Evolutionary conservation across 2,888 invertebrate genomes (phyloP).

Genomic region (Augochlorella aurata): DNA sequence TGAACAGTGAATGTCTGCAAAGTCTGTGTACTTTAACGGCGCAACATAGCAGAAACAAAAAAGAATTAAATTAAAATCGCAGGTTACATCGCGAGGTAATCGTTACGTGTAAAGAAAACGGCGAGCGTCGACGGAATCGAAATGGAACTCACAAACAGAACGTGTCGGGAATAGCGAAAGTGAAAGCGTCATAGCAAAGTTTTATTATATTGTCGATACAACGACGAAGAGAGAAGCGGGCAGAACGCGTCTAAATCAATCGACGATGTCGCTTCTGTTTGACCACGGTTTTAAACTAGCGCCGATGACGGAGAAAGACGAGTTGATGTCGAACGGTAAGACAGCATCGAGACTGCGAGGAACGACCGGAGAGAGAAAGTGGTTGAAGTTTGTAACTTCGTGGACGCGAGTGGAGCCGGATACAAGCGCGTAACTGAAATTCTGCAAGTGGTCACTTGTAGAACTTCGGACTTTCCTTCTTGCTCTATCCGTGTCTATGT

Average conservation of each 20-base stretch:
- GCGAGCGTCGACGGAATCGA: conserved; percentile 4
- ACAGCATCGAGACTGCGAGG: conserved; percentile 61
- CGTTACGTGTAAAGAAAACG: conserved; percentile 3
- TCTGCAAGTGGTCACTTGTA: conserved; percentile 38
- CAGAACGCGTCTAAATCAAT: background rate
- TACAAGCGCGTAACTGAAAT: conserved; percentile 61
- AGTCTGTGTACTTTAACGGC: background rate
- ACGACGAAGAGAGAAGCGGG: background rate
- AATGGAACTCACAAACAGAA: conserved; percentile 21
- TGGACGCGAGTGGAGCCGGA: conserved; percentile 56
- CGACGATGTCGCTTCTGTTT: background rate
- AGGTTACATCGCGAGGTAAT: background rate
- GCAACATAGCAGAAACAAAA: background rate
- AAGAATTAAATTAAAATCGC: background rate
- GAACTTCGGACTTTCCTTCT: background rate
- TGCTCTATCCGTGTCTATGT: background rate
- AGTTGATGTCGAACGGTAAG: conserved; percentile 33
- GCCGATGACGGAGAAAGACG: conserved; percentile 10
- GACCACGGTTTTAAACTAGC: background rate
- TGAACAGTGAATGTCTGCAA: background rate
- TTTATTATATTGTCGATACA: conserved; percentile 6
- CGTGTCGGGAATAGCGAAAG: conserved; percentile 36
- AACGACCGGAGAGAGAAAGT: conserved; percentile 78
- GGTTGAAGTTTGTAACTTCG: conserved; percentile 46
- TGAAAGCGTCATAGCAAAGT: conserved; percentile 46